Conservation (phyloP, 2,888 invertebrate genomes). For the Eristalis tenax region DNA sequence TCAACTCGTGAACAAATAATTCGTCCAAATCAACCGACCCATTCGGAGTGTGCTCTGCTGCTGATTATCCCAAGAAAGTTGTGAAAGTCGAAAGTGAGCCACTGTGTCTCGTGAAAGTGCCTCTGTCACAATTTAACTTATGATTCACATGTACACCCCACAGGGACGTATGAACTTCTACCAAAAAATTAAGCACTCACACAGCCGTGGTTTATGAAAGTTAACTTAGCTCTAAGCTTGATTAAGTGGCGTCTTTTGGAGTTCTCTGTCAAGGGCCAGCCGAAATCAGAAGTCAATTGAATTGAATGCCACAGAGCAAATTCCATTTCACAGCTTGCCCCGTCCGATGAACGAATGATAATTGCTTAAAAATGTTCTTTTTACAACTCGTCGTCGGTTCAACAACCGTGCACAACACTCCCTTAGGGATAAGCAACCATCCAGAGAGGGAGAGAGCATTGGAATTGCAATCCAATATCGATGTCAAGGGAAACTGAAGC, state of each 20-base stretch:
- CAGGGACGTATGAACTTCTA: too few species aligned
- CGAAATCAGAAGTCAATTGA: not conserved
- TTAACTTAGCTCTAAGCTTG: not conserved
- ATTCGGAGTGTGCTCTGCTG: not conserved
- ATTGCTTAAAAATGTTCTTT: too few species aligned
- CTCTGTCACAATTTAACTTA: not conserved
- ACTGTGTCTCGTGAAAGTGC: not conserved
- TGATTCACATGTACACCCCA: too few species aligned
- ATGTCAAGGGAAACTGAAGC: not conserved
- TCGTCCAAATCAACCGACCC: not conserved
- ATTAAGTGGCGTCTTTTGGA: not conserved
- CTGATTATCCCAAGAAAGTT: not conserved
- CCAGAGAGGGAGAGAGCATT: not conserved
- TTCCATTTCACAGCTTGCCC: too few species aligned
- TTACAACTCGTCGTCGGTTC: too few species aligned
- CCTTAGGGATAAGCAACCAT: not conserved
- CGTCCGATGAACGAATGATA: too few species aligned
- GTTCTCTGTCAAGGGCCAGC: not conserved
- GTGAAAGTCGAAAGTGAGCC: not conserved
- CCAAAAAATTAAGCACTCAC: too few species aligned
- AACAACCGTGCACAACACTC: too few species aligned
- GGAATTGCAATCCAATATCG: not conserved
- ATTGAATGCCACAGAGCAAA: not conserved
- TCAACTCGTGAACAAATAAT: not conserved
- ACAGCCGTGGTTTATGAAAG: too few species aligned